A percentile compares a stretch with the other conserved stretches of the same genome.
Evolutionary conservation across 2,113 vertebrate species (phyloP).

Genomic region (Odontesthes bonariensis): DNA sequence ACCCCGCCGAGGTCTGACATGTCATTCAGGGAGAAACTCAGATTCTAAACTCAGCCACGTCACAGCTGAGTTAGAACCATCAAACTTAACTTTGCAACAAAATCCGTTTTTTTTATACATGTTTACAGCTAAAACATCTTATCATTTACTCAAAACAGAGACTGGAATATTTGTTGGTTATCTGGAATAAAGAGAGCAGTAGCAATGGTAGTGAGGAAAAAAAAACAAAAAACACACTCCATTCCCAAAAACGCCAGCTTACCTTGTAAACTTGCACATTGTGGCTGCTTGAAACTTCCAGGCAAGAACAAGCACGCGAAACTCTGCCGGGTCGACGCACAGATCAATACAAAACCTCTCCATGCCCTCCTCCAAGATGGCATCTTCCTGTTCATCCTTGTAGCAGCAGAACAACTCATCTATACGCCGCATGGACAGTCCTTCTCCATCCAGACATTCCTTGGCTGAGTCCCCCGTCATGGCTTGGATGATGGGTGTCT

Average conservation of each 20-base stretch:
- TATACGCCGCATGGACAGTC: conserved; percentile 88
- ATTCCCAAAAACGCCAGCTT: conserved; percentile 48
- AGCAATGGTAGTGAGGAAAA: background rate
- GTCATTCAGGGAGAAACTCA: no score
- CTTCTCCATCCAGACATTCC: conserved; percentile 83
- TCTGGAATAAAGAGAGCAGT: background rate
- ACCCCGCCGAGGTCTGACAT: no score
- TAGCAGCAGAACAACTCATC: conserved; percentile 94
- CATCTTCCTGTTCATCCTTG: conserved; percentile 95
- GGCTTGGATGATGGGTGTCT: conserved; percentile 82
- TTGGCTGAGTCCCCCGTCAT: conserved; percentile 84
- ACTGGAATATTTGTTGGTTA: no score
- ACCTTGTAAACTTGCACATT: conserved; percentile 99
- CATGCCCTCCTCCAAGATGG: conserved; percentile 99
- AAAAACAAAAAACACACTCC: background rate
- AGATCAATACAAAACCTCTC: conserved; percentile 97
- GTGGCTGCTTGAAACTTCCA: conserved; percentile 99
- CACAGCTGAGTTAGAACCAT: no score
- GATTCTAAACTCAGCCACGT: no score
- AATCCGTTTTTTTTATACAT: no score
- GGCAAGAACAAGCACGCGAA: conserved; percentile 95
- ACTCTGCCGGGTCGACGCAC: conserved; percentile 97
- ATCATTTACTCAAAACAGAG: no score
- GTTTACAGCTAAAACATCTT: no score
- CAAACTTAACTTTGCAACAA: no score